phyloP scores from a whole-genome alignment of 92 coral and sea anemone genomes.

The Epizoanthus scotinus region DNA sequence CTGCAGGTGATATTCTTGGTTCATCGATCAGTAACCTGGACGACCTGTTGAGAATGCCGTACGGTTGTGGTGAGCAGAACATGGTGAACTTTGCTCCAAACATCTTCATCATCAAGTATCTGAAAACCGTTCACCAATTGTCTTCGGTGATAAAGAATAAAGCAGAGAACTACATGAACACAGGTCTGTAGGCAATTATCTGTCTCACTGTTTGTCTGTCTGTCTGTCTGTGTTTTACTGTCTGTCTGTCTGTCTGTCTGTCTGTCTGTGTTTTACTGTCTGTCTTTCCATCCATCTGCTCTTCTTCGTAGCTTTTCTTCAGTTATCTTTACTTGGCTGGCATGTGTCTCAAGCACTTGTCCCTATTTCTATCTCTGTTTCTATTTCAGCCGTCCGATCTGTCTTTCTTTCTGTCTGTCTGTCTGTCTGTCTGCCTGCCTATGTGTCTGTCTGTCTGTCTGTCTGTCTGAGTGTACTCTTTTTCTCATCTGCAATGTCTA shows the following conservation, averaged over 20 bases:
- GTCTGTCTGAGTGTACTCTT: no score
- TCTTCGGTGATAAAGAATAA: slow-evolving; percentile 57
- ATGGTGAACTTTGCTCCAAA: slow-evolving; percentile 95
- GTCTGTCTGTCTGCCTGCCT: background rate
- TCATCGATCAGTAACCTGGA: slow-evolving; percentile 80
- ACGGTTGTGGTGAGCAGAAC: slow-evolving; percentile 95
- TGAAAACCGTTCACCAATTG: slow-evolving; percentile 69
- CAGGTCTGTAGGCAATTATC: slow-evolving; percentile 54
- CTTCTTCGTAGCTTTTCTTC: no score
- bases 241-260: background rate
- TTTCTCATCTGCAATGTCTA: no score
- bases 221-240: background rate
- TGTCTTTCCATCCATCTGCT: background rate
- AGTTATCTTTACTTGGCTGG: no score
- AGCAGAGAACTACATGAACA: slow-evolving; percentile 72
- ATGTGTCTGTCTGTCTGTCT: no score
- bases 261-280: background rate
- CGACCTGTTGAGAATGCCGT: slow-evolving; percentile 89
- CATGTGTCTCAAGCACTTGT: no score
- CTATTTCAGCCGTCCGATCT: background rate
- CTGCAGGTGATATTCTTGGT: slow-evolving; percentile 83
- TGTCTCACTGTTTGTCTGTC: no score
- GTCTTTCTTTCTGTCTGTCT: background rate
- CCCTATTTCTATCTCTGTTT: no score
- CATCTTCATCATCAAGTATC: slow-evolving; percentile 75